Percentiles rank a stretch among this genome's conserved stretches.
Conservation (phyloP, 1,140 invertebrate species). For the Plodia interpunctella region DNA sequence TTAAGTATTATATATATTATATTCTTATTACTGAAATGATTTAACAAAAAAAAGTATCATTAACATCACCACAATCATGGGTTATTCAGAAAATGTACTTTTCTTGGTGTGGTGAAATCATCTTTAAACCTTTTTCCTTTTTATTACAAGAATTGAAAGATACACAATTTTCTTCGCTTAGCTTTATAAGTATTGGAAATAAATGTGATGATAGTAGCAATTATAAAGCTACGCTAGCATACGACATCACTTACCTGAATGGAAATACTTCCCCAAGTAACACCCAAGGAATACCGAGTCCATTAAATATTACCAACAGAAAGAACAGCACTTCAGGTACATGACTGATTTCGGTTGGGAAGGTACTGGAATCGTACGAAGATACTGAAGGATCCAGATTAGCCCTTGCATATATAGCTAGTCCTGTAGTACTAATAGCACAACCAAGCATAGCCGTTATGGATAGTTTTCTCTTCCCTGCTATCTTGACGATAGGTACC, state of each 20-base stretch:
- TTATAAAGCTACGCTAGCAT: not conserved
- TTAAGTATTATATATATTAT: no score
- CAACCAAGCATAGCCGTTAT: constrained; percentile 41
- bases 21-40: no score
- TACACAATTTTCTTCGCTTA: no score
- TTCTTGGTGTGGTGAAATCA: no score
- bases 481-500: constrained; percentile 77
- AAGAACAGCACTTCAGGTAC: constrained; percentile 51
- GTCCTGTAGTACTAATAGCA: constrained; percentile 33
- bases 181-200: no score
- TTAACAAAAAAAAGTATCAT: no score
- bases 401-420: constrained; percentile 46
- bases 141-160: no score
- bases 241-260: constrained; percentile 47
- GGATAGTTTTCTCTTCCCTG: constrained; percentile 59
- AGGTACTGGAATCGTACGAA: constrained; percentile 52
- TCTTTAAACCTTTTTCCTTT: no score
- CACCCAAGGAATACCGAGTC: constrained; percentile 55
- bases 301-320: constrained; percentile 44
- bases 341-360: constrained; percentile 45
- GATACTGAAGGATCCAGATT: constrained; percentile 42
- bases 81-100: no score
- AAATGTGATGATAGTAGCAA: no score
- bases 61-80: no score
- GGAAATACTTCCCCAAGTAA: constrained; percentile 65